Conservation (phyloP, 23 tunicate genomes). For the Botrylloides violaceus region DNA sequence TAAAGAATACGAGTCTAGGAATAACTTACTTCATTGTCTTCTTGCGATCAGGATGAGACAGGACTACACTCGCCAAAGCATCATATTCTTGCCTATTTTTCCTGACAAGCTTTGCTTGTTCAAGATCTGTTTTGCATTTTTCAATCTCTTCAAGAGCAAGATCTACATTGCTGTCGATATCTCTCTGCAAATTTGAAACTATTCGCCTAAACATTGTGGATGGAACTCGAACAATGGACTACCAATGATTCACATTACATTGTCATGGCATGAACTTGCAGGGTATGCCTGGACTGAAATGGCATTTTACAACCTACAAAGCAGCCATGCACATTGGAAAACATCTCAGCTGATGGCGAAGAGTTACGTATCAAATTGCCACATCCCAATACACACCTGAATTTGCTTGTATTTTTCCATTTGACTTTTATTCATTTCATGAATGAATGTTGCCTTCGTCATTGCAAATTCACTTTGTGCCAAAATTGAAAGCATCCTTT, state of each 20-base stretch:
- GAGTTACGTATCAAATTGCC: no score
- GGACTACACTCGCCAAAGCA: constrained; percentile 58
- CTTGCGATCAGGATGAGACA: constrained; percentile 77
- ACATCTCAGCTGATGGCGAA: no score
- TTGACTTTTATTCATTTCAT: constrained; percentile 70
- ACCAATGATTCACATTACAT: no score
- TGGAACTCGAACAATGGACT: no score
- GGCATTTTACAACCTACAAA: no score
- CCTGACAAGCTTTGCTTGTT: constrained; percentile 57
- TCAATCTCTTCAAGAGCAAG: constrained; percentile 68
- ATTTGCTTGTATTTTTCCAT: constrained; percentile 58
- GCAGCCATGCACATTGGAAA: no score
- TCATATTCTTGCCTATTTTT: constrained; percentile 80
- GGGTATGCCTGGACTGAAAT: no score
- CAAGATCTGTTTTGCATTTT: constrained; percentile 64
- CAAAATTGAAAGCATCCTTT: constrained; percentile 70
- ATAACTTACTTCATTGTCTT: constrained; percentile 48
- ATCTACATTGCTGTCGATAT: constrained; percentile 63
- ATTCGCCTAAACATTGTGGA: no score
- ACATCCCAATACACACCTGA: constrained; percentile 48
- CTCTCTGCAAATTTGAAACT: constrained; percentile 40
- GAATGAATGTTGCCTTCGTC: constrained; percentile 61
- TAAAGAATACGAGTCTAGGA: no score
- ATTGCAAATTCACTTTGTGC: constrained; percentile 81
- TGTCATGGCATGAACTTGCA: no score